Percentiles rank a stretch among this genome's conserved stretches.
Conservation (phyloP, 2,888 invertebrate genomes). For the Pardosa pseudoannulata region DNA sequence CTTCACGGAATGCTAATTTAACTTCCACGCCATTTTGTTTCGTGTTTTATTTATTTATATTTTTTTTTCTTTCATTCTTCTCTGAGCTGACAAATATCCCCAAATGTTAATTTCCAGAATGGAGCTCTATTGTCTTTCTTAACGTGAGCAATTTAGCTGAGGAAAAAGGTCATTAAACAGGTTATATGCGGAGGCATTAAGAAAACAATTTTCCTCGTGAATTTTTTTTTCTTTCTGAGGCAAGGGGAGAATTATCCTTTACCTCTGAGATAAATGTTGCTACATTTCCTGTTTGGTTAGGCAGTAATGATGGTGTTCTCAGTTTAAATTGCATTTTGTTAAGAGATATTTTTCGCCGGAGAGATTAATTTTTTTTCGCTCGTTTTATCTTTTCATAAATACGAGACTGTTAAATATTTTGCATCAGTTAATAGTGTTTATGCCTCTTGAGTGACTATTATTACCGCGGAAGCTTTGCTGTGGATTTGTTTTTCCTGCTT, state of each 20-base stretch:
- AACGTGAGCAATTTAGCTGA: background rate
- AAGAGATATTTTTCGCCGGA: too few species aligned
- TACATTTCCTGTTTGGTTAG: background rate
- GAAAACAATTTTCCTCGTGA: background rate
- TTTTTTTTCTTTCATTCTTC: too few species aligned
- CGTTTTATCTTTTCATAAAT: too few species aligned
- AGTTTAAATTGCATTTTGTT: too few species aligned
- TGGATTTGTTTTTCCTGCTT: too few species aligned
- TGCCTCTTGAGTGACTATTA: too few species aligned
- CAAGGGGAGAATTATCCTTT: background rate
- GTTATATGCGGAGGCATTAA: background rate
- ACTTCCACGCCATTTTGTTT: background rate
- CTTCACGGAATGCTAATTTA: background rate
- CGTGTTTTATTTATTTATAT: too few species aligned
- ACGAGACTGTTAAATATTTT: too few species aligned
- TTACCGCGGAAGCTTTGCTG: too few species aligned
- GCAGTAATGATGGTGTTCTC: background rate
- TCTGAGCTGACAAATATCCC: background rate
- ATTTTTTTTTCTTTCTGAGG: too few species aligned
- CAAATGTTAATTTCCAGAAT: background rate
- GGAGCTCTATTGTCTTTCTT: background rate
- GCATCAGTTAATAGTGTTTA: too few species aligned
- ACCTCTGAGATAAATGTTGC: background rate
- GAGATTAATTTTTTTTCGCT: too few species aligned
- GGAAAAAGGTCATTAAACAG: background rate